Base-by-base conservation (phyloP, 2,797 vertebrate genomes). In the Oophaga sylvatica region DNA sequence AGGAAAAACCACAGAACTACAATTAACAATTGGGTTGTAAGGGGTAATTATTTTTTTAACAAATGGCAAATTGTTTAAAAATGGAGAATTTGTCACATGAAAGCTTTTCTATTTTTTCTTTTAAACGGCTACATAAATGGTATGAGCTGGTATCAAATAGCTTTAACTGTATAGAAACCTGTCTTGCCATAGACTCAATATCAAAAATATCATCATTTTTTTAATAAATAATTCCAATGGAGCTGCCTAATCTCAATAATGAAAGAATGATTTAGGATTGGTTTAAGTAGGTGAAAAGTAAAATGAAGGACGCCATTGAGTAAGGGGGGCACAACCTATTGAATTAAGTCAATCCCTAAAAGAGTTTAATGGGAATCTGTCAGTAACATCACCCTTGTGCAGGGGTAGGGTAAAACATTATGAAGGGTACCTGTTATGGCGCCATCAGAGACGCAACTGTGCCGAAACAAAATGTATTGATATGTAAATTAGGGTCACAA, bases 31-130 rank as follows among this genome's bases (percentile, higher is more conserved):
- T 15, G 20, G 10, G 20, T 15, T 48, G 71, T n/a, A 75, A 29
- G 22, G 2, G 65, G 63, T 63, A 81, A 81, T 81, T 68, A 81
- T 68, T 67, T 75, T 75, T 41, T 45, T 68, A 80, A 26, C 80
- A 67, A 45, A 31, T 68, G 13, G 22, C 35, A 31, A 79, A 59
- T 11, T 45, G 35, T 48, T 53, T 19, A 45, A 68, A 68, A 68
- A 81, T 67, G 20, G 41, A 56, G 9, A 16, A 75, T 75, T 75
- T 75, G 20, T 75, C 41, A 75, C 71, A 48, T 53, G 10, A 75
- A 75, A 53, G 11, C 41, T 53, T n/a, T 48, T 22, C 41, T 41
- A 73, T 73, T 35, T 53, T 35, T 1, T 75, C 1, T 48, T 22
- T n/a, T 75, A 12, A 75, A 48, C 11, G 48, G 20, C 31, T 53